Base-by-base conservation (phyloP, 2,113 vertebrate genomes). In the Lophius piscatorius region DNA sequence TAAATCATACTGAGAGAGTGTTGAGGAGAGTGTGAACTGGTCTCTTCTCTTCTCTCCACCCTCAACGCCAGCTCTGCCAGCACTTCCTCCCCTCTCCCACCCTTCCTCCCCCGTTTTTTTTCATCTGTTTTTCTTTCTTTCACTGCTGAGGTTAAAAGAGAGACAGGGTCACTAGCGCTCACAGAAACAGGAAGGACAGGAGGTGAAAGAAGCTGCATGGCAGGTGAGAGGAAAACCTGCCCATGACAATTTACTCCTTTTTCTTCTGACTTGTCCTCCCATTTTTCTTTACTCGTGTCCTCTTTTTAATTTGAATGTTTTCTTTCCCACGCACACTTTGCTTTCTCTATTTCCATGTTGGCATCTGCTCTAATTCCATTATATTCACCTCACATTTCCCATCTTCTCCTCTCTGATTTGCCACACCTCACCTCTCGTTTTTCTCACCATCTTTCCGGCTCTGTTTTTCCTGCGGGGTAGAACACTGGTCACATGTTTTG, bases 201-300 rank as follows among this genome's bases (percentile, higher is more conserved):
- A 81, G 65, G 72, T 81, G 80, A 83, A 55, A 68, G 66, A 59
- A 69, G 44, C 66, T 54, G 51, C 35, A 24, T 64, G 63, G 74
- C 75, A 86, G 88, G 87, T 87, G 68, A 90, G 83, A 80, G 51
- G 35, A 42, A 46, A 73, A 66, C 6, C 14, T 5, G 17, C 41
- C 21, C 29, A 9, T 35, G 55, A 52, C 21, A 64, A 56, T 74
- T 42, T 9, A 52, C 26, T 64, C 10, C 20, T 56, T 42, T 44
- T n/a, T n/a, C n/a, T n/a, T 60, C 48, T 55, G 36, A 66, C 24
- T 54, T 52, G 23, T 42, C 29, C 8, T 28, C 42, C 22, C n/a
- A n/a, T 52, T 62, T 59, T 45, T n/a, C 29, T 47, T 34, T 46
- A 4, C 31, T 61, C 10, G 1, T 9, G 4, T 33, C 26, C 17